phyloP scores from a whole-genome alignment of 2,888 invertebrate genomes.

The Dryobota labecula region DNA sequence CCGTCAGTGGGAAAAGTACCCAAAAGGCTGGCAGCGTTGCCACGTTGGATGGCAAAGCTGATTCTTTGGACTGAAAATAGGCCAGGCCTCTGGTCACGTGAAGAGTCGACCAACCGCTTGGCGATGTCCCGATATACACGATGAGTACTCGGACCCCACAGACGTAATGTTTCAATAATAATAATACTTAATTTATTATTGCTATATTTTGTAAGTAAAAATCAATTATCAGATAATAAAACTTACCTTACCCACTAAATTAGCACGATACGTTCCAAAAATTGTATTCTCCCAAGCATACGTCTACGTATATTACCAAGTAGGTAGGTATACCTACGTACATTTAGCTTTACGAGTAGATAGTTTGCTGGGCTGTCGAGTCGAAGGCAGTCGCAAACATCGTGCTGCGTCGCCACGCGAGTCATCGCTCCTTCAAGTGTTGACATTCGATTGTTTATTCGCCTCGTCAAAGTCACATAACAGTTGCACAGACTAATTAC shows the following conservation, averaged over 20 bases:
- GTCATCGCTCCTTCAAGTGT: slow-evolving; percentile 89
- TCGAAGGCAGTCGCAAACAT: slow-evolving; percentile 66
- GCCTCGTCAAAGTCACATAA: slow-evolving; percentile 81
- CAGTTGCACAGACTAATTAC: slow-evolving; percentile 85
- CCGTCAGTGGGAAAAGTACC: too few species aligned
- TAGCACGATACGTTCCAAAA: slow-evolving; percentile 22
- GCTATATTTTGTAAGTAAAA: slow-evolving; percentile 1
- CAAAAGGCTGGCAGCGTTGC: too few species aligned
- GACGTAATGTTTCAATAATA: too few species aligned
- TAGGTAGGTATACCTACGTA: neutral
- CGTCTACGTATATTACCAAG: slow-evolving; percentile 9
- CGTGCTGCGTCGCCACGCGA: slow-evolving; percentile 69
- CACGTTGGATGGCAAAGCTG: too few species aligned
- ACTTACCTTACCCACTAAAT: slow-evolving; percentile 27
- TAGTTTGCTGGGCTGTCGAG: slow-evolving; percentile 63
- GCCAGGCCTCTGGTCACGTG: too few species aligned
- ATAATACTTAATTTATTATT: neutral
- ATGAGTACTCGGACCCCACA: too few species aligned
- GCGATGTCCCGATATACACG: too few species aligned
- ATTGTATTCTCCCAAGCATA: neutral
- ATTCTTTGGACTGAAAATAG: too few species aligned
- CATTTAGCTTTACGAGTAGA: slow-evolving; percentile 19
- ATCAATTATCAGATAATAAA: slow-evolving; percentile 19
- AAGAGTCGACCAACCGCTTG: too few species aligned
- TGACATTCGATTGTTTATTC: slow-evolving; percentile 87